phyloP scores from a whole-genome alignment of 2,113 vertebrate species.

The Calcarius ornatus region DNA sequence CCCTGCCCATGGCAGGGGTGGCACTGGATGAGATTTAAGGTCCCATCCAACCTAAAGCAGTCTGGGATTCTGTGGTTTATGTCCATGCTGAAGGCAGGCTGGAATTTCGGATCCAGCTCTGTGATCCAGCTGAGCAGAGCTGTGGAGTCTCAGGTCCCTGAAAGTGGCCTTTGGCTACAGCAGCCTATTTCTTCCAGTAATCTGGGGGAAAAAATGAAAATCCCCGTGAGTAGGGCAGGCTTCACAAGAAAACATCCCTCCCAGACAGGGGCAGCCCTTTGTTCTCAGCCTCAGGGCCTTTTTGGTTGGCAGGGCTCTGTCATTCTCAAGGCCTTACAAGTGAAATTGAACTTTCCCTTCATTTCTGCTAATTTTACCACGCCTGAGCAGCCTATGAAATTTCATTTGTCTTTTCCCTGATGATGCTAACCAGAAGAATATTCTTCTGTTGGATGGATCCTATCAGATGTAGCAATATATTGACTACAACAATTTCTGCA shows the following conservation, averaged over 20 bases:
- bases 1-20: background rate
- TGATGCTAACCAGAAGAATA: background rate
- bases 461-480: background rate
- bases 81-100: background rate
- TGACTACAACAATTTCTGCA: background rate
- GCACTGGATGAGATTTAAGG: fast-evolving
- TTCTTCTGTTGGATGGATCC: background rate
- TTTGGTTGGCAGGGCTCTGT: background rate
- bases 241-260: background rate
- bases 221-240: fast-evolving
- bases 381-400: background rate
- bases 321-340: background rate
- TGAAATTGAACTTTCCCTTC: background rate
- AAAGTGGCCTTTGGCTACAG: background rate
- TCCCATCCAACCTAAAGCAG: background rate
- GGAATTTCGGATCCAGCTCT: background rate
- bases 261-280: background rate
- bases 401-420: background rate
- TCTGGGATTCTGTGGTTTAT: background rate
- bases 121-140: background rate
- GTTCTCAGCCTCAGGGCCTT: background rate
- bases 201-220: background rate
- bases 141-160: background rate
- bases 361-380: background rate
- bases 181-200: background rate